Percentiles rank a stretch among this genome's conserved stretches.
phyloP scores from a whole-genome alignment of 2,113 vertebrate genomes.

The Macrotis lagotis region DNA sequence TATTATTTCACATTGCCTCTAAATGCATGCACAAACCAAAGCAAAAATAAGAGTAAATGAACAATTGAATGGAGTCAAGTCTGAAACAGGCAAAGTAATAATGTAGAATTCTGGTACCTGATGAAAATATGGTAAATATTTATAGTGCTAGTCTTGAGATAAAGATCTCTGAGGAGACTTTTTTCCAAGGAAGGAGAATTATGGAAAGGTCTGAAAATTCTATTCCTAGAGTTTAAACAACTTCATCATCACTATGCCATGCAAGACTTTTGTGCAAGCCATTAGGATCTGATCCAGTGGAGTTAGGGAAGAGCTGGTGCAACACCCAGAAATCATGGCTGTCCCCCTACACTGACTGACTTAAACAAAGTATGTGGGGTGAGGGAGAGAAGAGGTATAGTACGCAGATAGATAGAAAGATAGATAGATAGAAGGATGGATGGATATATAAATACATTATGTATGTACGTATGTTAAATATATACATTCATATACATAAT shows the following conservation, averaged over 20 bases:
- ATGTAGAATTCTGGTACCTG: background rate
- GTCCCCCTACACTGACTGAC: background rate
- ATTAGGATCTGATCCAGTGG: background rate
- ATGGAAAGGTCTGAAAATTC: background rate
- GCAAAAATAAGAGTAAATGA: background rate
- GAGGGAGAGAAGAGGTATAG: background rate
- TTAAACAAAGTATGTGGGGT: background rate
- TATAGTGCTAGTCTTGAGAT: background rate
- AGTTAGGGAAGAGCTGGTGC: background rate
- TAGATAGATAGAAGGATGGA: no score
- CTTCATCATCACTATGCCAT: background rate
- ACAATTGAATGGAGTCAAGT: background rate
- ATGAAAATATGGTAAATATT: no score
- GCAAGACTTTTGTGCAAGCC: background rate
- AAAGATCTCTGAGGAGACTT: background rate
- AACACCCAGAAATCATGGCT: background rate
- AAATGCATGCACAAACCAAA: background rate
- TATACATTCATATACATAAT: no score
- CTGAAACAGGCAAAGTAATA: background rate
- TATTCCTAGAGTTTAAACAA: background rate
- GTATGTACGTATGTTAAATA: no score
- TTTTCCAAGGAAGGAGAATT: background rate
- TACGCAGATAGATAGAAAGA: no score
- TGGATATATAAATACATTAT: no score
- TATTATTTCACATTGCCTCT: background rate